A percentile compares a stretch with the other conserved stretches of the same genome.
phyloP scores from a whole-genome alignment of 1,140 invertebrate genomes.

The Paraescarpia echinospica region DNA sequence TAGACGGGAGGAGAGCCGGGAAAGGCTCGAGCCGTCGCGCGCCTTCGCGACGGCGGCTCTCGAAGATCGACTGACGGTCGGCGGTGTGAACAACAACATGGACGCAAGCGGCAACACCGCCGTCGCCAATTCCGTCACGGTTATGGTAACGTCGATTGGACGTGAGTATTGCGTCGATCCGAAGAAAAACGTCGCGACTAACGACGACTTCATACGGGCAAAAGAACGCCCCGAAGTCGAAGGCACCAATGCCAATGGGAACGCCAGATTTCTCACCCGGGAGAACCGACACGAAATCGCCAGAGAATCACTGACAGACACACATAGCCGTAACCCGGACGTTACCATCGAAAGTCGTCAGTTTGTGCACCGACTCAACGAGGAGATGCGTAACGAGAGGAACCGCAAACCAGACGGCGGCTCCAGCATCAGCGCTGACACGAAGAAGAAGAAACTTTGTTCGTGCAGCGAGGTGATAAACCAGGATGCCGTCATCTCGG shows the following conservation, averaged over 20 bases:
- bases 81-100: not conserved
- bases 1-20: not conserved
- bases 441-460: not conserved
- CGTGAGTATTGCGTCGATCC: not conserved
- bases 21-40: not conserved
- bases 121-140: not conserved
- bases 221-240: not conserved
- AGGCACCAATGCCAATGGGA: no score
- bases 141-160: not conserved
- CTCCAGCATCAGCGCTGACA: not conserved
- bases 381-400: not conserved
- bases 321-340: not conserved
- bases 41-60: not conserved
- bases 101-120: not conserved
- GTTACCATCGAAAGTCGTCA: not conserved
- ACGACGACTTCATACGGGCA: not conserved
- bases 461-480: conserved; percentile 3
- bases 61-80: not conserved
- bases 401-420: not conserved
- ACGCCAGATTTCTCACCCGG: not conserved
- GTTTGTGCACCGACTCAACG: not conserved
- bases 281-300: not conserved
- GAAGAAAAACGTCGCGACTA: not conserved
- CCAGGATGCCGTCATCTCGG: not conserved
- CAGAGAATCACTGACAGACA: not conserved